A percentile compares a stretch with the other conserved stretches of the same genome.
Evolutionary conservation across 2,113 vertebrate genomes (phyloP).

Genomic region (Oceanodroma tethys): DNA sequence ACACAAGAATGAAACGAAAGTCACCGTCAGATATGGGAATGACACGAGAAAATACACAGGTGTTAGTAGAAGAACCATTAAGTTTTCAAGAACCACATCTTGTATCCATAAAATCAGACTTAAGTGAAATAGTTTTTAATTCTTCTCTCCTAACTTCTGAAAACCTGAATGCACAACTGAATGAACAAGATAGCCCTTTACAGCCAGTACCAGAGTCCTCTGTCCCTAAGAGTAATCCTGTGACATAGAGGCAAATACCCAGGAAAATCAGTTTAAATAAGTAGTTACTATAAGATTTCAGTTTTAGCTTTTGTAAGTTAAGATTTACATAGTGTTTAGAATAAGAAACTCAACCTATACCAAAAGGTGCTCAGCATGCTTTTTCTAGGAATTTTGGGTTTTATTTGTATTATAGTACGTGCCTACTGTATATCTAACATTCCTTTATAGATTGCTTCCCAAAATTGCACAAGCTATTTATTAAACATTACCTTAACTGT

Average conservation of each 20-base stretch:
- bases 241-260: constrained; percentile 53
- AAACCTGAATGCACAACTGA: constrained; percentile 74
- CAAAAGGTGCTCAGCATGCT: constrained; percentile 86
- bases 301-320: constrained; percentile 73
- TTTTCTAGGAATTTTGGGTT: constrained; percentile 76
- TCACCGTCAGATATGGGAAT: constrained; percentile 89
- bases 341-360: constrained; percentile 66
- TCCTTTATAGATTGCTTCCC: constrained; percentile 77
- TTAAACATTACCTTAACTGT: constrained; percentile 61
- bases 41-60: constrained; percentile 85
- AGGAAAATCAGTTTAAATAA: constrained; percentile 48
- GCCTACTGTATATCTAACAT: constrained; percentile 78
- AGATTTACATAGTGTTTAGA: constrained; percentile 74
- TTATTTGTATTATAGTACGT: constrained; percentile 79
- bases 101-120: constrained; percentile 82
- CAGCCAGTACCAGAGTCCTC: constrained; percentile 59
- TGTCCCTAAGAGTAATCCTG: constrained; percentile 55
- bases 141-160: constrained; percentile 77
- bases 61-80: constrained; percentile 78
- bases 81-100: constrained; percentile 80
- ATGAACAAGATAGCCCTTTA: constrained; percentile 58
- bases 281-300: constrained; percentile 51
- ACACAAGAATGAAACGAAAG: constrained; percentile 92
- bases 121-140: constrained; percentile 79
- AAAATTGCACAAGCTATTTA: constrained; percentile 73